These are phyloP conservation scores for Protomyctophum bolini DNA, from an alignment of 2,113 vertebrate genomes.

Conservation along the genomic window DNA sequence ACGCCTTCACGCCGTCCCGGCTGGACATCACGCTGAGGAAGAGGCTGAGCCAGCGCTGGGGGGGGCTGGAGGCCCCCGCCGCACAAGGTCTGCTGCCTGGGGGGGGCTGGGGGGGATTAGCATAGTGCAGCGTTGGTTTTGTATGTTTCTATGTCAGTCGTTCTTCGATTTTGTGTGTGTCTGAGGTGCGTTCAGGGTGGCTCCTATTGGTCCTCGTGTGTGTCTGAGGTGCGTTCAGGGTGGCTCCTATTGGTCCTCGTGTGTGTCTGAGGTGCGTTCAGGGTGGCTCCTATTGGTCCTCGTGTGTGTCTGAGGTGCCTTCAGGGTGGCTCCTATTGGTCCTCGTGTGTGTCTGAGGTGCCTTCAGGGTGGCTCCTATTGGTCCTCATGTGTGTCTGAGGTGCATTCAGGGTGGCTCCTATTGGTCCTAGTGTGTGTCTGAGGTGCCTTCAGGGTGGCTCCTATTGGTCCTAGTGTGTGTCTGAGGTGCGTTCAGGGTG, in stretches of 20 bases:
- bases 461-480: background rate
- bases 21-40: constrained; percentile 93
- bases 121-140: constrained; percentile 21
- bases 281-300: background rate
- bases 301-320: too few species aligned
- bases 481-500: background rate
- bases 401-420: background rate
- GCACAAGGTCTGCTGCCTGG: constrained; percentile 95
- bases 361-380: background rate
- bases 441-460: background rate
- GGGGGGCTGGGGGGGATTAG: too few species aligned
- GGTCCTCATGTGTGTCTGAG: background rate
- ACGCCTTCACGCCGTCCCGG: constrained; percentile 89
- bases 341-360: too few species aligned
- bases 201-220: background rate
- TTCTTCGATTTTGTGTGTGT: too few species aligned
- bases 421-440: background rate
- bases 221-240: too few species aligned
- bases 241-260: background rate
- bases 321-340: background rate
- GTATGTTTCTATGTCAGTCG: too few species aligned
- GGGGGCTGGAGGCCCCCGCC: constrained; percentile 90
- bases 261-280: too few species aligned
- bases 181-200: background rate
- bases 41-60: constrained; percentile 97